Conservation (phyloP, 2,797 vertebrate species). For the Dipus sagitta region DNA sequence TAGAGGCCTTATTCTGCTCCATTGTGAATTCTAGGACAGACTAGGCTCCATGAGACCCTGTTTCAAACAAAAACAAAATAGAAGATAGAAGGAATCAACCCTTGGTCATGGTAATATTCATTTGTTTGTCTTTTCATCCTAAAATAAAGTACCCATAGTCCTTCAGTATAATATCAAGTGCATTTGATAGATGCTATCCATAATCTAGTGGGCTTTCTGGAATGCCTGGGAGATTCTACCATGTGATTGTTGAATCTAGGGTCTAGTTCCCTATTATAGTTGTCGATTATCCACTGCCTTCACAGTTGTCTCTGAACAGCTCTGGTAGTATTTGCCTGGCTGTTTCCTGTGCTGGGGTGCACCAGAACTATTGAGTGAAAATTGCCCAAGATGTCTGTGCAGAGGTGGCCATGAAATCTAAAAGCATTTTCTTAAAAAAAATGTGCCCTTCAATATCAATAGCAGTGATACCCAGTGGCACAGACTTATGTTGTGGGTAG, state of each 20-base stretch:
- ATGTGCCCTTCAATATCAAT: not conserved
- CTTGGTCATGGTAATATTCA: not conserved
- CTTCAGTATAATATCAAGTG: slow-evolving; percentile 13
- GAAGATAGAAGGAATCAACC: slow-evolving; percentile 45
- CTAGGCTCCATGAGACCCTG: too few relatives aligned
- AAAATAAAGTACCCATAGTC: not conserved
- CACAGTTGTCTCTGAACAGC: not conserved
- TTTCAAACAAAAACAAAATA: too few relatives aligned
- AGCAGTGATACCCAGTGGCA: slow-evolving; percentile 26
- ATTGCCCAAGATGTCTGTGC: not conserved
- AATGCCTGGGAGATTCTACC: not conserved
- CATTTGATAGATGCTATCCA: slow-evolving; percentile 28
- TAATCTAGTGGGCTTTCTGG: not conserved
- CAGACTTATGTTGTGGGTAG: not conserved
- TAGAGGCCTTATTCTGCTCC: too few relatives aligned
- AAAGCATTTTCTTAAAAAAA: slow-evolving; percentile 32
- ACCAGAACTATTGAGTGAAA: not conserved
- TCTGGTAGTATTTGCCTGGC: not conserved
- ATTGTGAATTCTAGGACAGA: too few relatives aligned
- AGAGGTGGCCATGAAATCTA: not conserved
- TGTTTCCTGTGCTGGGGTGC: not conserved
- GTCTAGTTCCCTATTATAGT: not conserved
- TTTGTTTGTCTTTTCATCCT: not conserved
- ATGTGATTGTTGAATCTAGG: not conserved
- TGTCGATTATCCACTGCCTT: not conserved